Evolutionary conservation across 2,113 vertebrate genomes (phyloP).

Genomic region (Amphilophus citrinellus): DNA sequence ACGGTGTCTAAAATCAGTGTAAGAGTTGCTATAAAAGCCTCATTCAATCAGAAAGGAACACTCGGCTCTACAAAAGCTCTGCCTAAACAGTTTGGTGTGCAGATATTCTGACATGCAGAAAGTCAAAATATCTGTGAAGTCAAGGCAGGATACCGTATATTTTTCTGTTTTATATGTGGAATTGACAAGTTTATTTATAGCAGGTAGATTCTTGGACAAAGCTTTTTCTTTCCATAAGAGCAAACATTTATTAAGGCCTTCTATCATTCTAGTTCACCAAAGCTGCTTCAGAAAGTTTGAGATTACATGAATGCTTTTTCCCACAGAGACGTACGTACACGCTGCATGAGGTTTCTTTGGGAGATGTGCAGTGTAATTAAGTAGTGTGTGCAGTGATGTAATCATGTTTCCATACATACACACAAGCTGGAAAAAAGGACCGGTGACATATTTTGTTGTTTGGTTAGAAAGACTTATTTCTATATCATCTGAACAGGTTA

Average conservation of each 20-base stretch:
- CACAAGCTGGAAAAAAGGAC: not conserved
- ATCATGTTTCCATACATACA: not conserved
- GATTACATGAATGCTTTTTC: not conserved
- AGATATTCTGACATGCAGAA: too few relatives aligned
- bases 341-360: not conserved
- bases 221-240: too few relatives aligned
- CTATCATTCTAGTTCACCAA: too few relatives aligned
- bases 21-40: slow-evolving; percentile 71
- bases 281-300: not conserved
- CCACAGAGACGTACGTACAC: not conserved
- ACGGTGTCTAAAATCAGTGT: slow-evolving; percentile 59
- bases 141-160: not conserved
- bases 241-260: too few relatives aligned
- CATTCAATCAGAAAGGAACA: slow-evolving; percentile 74
- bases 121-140: not conserved
- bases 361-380: not conserved
- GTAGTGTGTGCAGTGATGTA: not conserved
- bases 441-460: not conserved
- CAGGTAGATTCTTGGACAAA: too few relatives aligned
- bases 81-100: too few relatives aligned
- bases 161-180: not conserved
- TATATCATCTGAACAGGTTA: not conserved
- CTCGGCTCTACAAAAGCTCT: slow-evolving; percentile 42
- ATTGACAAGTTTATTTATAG: not conserved
- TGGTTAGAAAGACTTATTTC: not conserved